A percentile compares a stretch with the other conserved stretches of the same genome.
Conservation (phyloP, 1,140 invertebrate species). For the Neoseiulus cucumeris region DNA sequence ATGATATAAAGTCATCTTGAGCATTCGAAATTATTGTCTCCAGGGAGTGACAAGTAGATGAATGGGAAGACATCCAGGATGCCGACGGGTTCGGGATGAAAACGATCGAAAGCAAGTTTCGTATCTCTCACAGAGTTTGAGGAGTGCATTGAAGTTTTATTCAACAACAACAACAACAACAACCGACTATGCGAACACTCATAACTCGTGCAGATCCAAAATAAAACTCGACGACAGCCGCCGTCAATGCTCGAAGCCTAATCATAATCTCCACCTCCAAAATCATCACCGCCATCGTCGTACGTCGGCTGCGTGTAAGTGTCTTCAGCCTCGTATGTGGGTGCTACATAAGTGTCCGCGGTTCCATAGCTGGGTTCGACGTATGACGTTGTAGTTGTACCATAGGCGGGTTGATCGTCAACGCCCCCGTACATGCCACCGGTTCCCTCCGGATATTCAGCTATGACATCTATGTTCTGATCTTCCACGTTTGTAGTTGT, state of each 20-base stretch:
- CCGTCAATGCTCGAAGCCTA: not conserved
- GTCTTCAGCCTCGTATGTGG: not conserved
- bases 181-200: no score
- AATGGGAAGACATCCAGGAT: not conserved
- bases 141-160: not conserved
- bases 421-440: conserved; percentile 1
- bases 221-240: no score
- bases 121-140: no score
- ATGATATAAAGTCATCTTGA: no score
- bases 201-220: no score
- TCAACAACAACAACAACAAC: not conserved
- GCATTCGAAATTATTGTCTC: no score
- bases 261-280: not conserved
- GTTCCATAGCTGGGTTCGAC: not conserved
- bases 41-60: no score
- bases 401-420: not conserved
- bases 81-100: not conserved
- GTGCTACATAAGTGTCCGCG: not conserved
- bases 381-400: not conserved
- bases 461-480: not conserved
- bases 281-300: not conserved
- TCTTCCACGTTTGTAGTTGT: not conserved
- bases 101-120: not conserved
- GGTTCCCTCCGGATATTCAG: not conserved
- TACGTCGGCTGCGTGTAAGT: not conserved